Evolutionary conservation across 2,797 vertebrate genomes (phyloP), one percentile per base, ranked within the genome.

Genomic region (Cephalopachus bancanus): DNA sequence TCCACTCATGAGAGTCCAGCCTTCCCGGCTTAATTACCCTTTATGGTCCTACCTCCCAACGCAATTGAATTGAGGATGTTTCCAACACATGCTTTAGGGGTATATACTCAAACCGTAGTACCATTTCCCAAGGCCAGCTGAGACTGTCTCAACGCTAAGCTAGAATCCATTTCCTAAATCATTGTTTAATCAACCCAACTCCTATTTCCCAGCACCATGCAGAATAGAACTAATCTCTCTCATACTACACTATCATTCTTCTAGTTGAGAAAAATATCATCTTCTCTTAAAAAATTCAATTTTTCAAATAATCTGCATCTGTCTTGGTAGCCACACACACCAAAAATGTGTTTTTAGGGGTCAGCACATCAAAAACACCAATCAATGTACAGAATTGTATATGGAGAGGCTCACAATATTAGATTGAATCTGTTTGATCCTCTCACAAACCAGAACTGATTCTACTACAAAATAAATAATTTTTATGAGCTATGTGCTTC

Each of bases 331-430:
- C 75, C 69, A 19, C 1, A 24, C 4, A 44, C 4, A 44, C 4
- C 4, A 44, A 1, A 37, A 60, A 15, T 11, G 7, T 12, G 16
- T 28, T 67, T 28, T 76, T 65, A 44, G 12, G 8, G 59, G 10
- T n/a, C 11, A 1, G 5, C n/a, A 14, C 2, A 1, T n/a, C 15
- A 59, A 55, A 83, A 83, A 49, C 33, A 19, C 33, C 26, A 10
- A 49, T 20, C 49, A 7, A 4, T 0, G 15, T 26, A 15, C 7
- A 49, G 60, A 33, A 9, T 10, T 24, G 1, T 19, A 0, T 15
- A 9, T 10, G 5, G 12, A n/a, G 33, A 51, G 0, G 4, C 10
- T 80, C 49, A 0, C 12, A 3, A 49, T 6, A 5, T 57, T 44
- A 19, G 60, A 57, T 20, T 22, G 3, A 62, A 30, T n/a, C 88